A percentile compares a stretch with the other conserved stretches of the same genome.
Evolutionary conservation across 2,113 vertebrate species (phyloP).

Genomic region (Malurus cyaneus): DNA sequence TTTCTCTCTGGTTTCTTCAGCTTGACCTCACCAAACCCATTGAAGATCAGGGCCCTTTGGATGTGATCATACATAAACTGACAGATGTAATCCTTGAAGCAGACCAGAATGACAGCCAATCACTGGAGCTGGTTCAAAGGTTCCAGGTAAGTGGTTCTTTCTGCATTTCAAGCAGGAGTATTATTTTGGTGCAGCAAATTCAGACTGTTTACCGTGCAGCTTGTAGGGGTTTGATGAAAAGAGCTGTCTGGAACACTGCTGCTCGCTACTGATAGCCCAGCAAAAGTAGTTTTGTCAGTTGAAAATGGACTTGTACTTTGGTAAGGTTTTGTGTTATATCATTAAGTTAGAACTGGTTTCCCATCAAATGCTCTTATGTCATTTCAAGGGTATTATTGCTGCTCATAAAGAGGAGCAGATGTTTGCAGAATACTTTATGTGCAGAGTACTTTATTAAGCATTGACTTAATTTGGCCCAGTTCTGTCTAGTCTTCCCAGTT

Average conservation of each 20-base stretch:
- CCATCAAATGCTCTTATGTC: background rate
- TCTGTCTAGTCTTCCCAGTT: background rate
- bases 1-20: conserved; percentile 65
- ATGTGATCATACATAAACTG: conserved; percentile 98
- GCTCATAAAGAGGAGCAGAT: background rate
- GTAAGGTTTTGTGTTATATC: background rate
- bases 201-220: background rate
- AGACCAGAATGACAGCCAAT: conserved; percentile 94
- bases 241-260: background rate
- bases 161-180: background rate
- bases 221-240: background rate
- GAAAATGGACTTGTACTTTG: background rate
- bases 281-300: background rate
- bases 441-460: too few species aligned
- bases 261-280: background rate
- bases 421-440: background rate
- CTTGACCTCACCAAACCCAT: conserved; percentile 92
- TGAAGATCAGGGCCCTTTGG: conserved; percentile 95
- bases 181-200: background rate
- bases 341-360: background rate
- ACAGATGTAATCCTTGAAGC: conserved; percentile 97
- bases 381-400: background rate
- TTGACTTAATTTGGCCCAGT: background rate
- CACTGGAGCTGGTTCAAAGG: conserved; percentile 90
- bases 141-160: conserved; percentile 84